Evolutionary conservation across 2,113 vertebrate species (phyloP), one percentile per base, ranked within the genome.

Genomic region (Pelodiscus sinensis): DNA sequence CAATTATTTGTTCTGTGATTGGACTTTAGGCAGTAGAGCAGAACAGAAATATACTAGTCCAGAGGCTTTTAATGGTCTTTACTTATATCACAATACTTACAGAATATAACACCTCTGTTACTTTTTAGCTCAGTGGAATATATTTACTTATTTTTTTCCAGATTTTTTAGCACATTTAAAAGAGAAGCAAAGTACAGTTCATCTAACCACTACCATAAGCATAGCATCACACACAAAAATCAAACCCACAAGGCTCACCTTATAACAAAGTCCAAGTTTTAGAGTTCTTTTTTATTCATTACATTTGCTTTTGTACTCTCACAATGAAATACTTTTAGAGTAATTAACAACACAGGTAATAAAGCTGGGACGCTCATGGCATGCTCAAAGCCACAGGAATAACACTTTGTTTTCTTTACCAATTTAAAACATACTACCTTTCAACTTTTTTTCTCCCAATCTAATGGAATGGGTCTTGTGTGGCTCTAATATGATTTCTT

Each of bases 1-100:
- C 78, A 93, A 95, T 96, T 87, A 82, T 92, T 93, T 85, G 50
- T 71, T 92, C 55, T 89, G 68, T 92, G 90, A 92, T 82, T 89
- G 92, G 95, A 84, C 91, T 96, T 90, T 82, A 83, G 80, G 85
- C 71, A 81, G 44, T 52, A 62, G 35, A 55, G 86, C 84, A 91
- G 94, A 96, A 25, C 38, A 84, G 80, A 92, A 86, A 75, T 60
- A 15, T 77, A 90, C 86, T 57, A 82, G 82, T 85, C 90, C 25
- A 80, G 73, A 85, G 88, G 78, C 35, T 75, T 21, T 77, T 57
- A 86, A 68, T 78, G 31, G 44, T 92, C 27, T 89, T 95, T 91
- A 79, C 81, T 73, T 94, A 9, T 79, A 75, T 62, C 77, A 50
- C 2, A 19, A 25, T 75, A 87, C 56, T 73, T 50, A 79, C 25